Base-by-base conservation (phyloP, 1,140 invertebrate species). In the Palaemon carinicauda region DNA sequence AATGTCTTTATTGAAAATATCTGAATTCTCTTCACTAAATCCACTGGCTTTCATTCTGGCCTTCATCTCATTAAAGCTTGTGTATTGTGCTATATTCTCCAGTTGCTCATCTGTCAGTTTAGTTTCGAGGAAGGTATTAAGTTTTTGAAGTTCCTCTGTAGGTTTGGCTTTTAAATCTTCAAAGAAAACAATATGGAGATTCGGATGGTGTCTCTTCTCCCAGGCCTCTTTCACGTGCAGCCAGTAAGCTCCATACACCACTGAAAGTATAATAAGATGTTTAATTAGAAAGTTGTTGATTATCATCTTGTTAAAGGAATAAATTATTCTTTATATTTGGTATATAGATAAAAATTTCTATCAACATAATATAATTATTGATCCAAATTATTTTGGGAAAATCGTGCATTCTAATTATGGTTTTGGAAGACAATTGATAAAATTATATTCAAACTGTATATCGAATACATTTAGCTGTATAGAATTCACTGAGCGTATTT, bases 131-230 rank as follows among this genome's bases (percentile, higher is more conserved):
- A 97, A 97, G 21, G 93, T 90, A 0, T 95, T 95, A 17, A 96
- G 95, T 90, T 93, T 94, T n/a, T 92, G 91, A 1, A 97, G 93
- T 0, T 93, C 93, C 1, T 91, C 92, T 1, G 92, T 91, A 81
- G 95, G 92, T 91, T 97, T 94, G 90, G 93, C 54, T 27, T 96
- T 96, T 95, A 97, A 95, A 74, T 97, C 96, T 92, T 98, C 96
- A 90, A 96, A 98, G 88, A 94, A 96, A 31, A 97, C 91, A 89
- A 97, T 95, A 0, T 96, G 91, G 3, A 97, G 91, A 89, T 97
- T 96, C 0, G 94, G 93, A 71, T 96, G 93, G 82, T 96, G 88
- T 81, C 94, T 93, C n/a, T 92, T 92, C 21, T 94, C 92, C 96
- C 96, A 97, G 90, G 94, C 95, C 17, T 89, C 93, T 19, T 83